A percentile compares a stretch with the other conserved stretches of the same genome.
phyloP scores from a whole-genome alignment of 2,113 vertebrate genomes.

The Trematomus loennbergii region DNA sequence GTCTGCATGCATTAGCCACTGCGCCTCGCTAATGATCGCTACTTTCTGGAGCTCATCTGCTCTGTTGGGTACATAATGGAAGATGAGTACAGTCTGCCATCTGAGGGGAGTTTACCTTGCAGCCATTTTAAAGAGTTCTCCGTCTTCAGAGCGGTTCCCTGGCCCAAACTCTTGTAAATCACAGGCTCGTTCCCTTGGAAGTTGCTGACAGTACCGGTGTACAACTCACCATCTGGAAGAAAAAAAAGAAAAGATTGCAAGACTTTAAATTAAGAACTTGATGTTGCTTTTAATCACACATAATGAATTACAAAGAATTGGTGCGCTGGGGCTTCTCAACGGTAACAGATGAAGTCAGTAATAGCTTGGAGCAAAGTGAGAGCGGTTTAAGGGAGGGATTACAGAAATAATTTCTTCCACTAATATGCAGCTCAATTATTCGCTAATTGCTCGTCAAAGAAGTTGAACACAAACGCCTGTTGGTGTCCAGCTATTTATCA shows the following conservation, averaged over 20 bases:
- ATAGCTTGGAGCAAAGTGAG: slow-evolving; percentile 6
- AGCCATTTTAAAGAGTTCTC: slow-evolving; percentile 99
- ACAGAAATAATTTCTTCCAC: slow-evolving; percentile 36
- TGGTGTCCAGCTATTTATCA: slow-evolving; percentile 57
- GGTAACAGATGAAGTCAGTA: slow-evolving; percentile 3
- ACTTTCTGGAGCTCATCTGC: slow-evolving; percentile 59
- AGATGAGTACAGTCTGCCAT: slow-evolving; percentile 15
- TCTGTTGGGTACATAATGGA: slow-evolving; percentile 32
- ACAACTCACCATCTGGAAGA: slow-evolving; percentile 92
- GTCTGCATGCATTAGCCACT: slow-evolving; percentile 54
- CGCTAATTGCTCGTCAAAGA: slow-evolving; percentile 65
- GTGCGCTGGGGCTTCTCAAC: neutral
- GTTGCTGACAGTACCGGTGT: slow-evolving; percentile 94
- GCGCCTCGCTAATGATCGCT: slow-evolving; percentile 62
- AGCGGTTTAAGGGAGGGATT: slow-evolving; percentile 23
- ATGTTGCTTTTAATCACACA: slow-evolving; percentile 20
- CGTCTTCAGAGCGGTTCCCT: slow-evolving; percentile 91
- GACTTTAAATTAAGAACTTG: neutral
- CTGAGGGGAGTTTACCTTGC: slow-evolving; percentile 86
- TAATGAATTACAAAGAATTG: slow-evolving; percentile 7
- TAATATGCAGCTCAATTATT: slow-evolving; percentile 54
- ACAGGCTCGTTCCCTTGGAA: slow-evolving; percentile 97
- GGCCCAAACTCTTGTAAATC: slow-evolving; percentile 93
- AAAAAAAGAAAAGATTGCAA: slow-evolving; percentile 10
- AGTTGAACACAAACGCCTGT: slow-evolving; percentile 49